Base-by-base conservation (phyloP, 2,888 invertebrate genomes). In the Tenthredo scrophulariae region DNA sequence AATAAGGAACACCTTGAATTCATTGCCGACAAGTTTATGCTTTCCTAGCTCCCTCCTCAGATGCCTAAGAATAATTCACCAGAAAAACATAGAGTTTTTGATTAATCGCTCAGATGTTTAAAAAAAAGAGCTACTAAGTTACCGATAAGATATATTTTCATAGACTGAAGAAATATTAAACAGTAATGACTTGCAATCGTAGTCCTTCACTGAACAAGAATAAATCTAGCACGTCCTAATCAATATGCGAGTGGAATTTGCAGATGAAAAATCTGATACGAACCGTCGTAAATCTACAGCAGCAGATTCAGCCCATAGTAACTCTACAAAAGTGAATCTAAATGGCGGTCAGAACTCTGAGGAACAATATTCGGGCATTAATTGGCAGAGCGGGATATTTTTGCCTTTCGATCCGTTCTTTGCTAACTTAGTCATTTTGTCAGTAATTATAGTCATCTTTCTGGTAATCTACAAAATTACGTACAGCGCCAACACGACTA, bases 341-440 rank as follows among this genome's bases (percentile, higher is more conserved):
- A 58, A 80, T n/a, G 33, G 6, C n/a, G 15, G 15, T 62, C 40
- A 26, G 58, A 62, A 62, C 58, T 40, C 40, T 0, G 80, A 58
- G 33, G 40, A 80, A 40, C 80, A 62, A 62, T 80, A 62, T 80
- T 80, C 62, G 13, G 40, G 40, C n/a, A 62, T 80, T 26, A 37
- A 80, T n/a, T 80, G 80, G 80, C 37, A 58, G 15, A 62, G 40
- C 0, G 40, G 29, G 43, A 58, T 80, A 62, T 80, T 80, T 50
- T 80, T 80, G 22, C 80, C 80, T 6, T 80, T 80, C 13, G 80
- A 80, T 62, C 3, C 80, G 6, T 62, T 37, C 15, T 80, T 80
- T 62, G 80, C 62, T 6, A 80, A 37, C 22, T 6, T 62, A 13
- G 58, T 80, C 3, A 58, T 62, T 6, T 13, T 40, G 62, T 80